Evolutionary conservation across 2,797 vertebrate genomes (phyloP), one percentile per base, ranked within the genome.

Genomic region (Pantherophis alleghaniensis): DNA sequence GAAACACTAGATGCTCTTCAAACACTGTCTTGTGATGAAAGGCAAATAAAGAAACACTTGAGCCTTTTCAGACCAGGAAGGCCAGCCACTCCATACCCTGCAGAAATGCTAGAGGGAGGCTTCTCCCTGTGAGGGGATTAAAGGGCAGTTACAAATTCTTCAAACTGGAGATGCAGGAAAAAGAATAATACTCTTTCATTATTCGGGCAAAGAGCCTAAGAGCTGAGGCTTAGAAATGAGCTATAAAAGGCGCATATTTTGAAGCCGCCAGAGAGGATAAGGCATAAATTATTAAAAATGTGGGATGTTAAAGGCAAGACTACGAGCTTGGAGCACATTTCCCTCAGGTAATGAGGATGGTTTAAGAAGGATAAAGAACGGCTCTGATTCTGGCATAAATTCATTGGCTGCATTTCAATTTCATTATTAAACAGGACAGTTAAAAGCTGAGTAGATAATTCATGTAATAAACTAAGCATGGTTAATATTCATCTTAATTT

Each of bases 41-140:
- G 22, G 22, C 22, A 79, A 93, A 87, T 88, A 88, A 79, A 79
- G 47, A 32, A 93, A 61, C 63, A 61, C 87, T 89, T 83, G 56
- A 57, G 10, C n/a, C 28, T 60, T 88, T 83, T 63, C 83, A 88
- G 74, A 56, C 53, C 56, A 55, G 57, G 55, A 88, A 9, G 87
- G 22, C n/a, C 22, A 79, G 20, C 13, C 55, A 61, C 66, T 79
- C 37, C 53, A 60, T 20, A 14, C 24, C 56, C 66, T 91, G 60
- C 56, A 55, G 57, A 83, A 91, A 57, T 16, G 26, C 57, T 87
- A 83, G 22, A 90, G 11, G 37, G 10, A 88, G 26, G 61, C 42
- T 24, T 79, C 63, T 88, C 88, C 51, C 63, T 55, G 63, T 0
- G 22, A 87, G 59, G 28, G 28, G 42, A 47, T 53, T 89, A 56